Evolutionary conservation across 2,888 invertebrate species (phyloP).

Genomic region (Synanthedon myopaeformis): DNA sequence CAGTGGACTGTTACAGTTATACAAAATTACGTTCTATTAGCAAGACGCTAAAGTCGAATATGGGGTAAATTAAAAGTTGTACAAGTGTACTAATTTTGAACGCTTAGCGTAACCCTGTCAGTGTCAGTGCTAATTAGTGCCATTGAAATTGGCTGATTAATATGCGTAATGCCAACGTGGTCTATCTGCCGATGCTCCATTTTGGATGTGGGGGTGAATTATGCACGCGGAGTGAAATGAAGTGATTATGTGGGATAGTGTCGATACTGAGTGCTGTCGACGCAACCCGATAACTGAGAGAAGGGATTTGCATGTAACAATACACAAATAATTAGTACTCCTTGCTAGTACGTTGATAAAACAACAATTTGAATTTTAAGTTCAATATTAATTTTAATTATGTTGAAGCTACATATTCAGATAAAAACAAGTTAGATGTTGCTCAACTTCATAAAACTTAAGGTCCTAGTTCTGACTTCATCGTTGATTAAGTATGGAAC

Average conservation of each 20-base stretch:
- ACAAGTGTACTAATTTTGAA: constrained; percentile 14
- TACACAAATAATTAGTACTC: too few species aligned
- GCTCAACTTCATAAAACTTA: too few species aligned
- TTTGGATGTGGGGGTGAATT: constrained; percentile 42
- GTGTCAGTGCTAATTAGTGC: constrained; percentile 63
- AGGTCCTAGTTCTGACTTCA: too few species aligned
- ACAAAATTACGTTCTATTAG: background rate
- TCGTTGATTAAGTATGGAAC: too few species aligned
- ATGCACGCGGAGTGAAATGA: constrained; percentile 43
- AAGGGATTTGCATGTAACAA: background rate
- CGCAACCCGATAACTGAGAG: constrained; percentile 1
- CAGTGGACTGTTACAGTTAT: constrained; percentile 2
- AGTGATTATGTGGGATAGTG: constrained; percentile 42
- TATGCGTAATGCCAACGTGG: constrained; percentile 47
- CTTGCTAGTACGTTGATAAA: too few species aligned
- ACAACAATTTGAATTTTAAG: too few species aligned
- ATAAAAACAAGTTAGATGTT: too few species aligned
- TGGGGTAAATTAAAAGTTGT: constrained; percentile 1
- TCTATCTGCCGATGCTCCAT: constrained; percentile 49
- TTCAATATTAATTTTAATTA: too few species aligned
- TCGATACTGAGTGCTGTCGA: constrained; percentile 17
- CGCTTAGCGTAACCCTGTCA: constrained; percentile 60
- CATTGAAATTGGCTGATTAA: constrained; percentile 65
- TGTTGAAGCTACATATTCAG: too few species aligned
- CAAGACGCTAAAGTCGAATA: constrained; percentile 1